Percentiles rank a stretch among this genome's conserved stretches.
Conservation (phyloP, 2,113 vertebrate genomes). For the Odocoileus virginianus region DNA sequence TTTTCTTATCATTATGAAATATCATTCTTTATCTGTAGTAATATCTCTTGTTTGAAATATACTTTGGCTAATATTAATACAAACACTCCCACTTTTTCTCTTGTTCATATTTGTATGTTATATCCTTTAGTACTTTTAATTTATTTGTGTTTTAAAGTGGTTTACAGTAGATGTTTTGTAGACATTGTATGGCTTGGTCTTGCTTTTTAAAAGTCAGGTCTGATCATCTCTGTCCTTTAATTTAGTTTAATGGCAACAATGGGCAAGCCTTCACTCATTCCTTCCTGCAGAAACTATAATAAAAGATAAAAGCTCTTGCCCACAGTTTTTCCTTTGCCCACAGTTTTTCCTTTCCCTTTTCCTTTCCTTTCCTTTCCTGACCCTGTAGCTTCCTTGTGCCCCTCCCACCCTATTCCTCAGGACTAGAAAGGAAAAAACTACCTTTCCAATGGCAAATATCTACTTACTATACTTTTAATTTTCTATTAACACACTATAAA, state of each 20-base stretch:
- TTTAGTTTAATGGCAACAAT: not conserved
- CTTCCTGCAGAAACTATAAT: not conserved
- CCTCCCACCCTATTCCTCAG: not conserved
- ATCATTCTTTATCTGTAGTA: not conserved
- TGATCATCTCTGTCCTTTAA: not conserved
- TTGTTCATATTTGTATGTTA: not conserved
- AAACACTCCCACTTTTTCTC: not conserved
- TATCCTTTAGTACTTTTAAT: not conserved
- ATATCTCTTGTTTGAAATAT: not conserved
- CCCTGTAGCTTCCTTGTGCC: fast-evolving
- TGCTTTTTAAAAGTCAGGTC: not conserved
- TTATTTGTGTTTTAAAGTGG: not conserved
- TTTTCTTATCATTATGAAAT: not conserved
- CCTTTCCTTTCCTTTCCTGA: not conserved
- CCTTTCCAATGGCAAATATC: not conserved
- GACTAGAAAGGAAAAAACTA: not conserved
- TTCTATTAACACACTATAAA: not conserved
- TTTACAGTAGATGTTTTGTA: not conserved
- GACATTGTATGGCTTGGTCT: not conserved
- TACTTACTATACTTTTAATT: not conserved
- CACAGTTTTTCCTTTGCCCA: no score
- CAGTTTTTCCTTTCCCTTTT: not conserved
- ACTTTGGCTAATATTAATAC: not conserved
- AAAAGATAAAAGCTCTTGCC: not conserved
- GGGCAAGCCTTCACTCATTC: not conserved